Base-by-base conservation (phyloP, 2,888 invertebrate species). In the Mimachlamys varia region DNA sequence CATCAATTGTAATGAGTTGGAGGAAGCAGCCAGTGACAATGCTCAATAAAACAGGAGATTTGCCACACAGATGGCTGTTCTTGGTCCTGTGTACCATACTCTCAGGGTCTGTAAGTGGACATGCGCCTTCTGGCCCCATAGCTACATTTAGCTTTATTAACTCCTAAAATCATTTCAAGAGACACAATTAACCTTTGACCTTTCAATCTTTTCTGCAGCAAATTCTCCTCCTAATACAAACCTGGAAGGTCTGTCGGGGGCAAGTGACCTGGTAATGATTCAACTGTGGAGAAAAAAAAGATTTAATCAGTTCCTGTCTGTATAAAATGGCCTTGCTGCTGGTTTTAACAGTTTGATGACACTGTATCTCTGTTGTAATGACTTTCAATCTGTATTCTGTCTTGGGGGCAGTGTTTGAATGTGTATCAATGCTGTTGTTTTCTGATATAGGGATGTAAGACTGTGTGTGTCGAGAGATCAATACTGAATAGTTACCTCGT, bases 381-480 rank as follows among this genome's bases (percentile, higher is more conserved):
- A 76, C 76, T 76, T 76, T 76, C 76, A 76, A 27, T 76, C 76
- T 76, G 76, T 22, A 58, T 58, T 58, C 58, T 76, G 76, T 76
- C 76, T 76, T 33, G 2, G 13, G 76, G 76, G 76, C 58, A 4
- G 76, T 53, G 53, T 53, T 53, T 53, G 44, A 44, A 44, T 44
- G 44, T 44, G 19, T 76, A 76, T 76, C 76, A 33, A 12, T 10
- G 33, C 33, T 33, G 76, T 12, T 33, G 12, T 27, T 12, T 19
- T 10, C 27, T 15, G 76, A 33, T 33, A 76, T 10, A 76, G 5
- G 10, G 10, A 76, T 13, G 33, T 76, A 7, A 33, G 33, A 27
- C 7, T 27, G 76, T 19, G 76, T 7, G 15, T 27, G 15, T 33
- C n/a, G n/a, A n/a, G 76, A 76, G 27, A 76, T 76, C 76, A 76